These are phyloP conservation scores for Leptopilina syphax DNA, from an alignment of 2,888 invertebrate species.

Conservation along the genomic window DNA sequence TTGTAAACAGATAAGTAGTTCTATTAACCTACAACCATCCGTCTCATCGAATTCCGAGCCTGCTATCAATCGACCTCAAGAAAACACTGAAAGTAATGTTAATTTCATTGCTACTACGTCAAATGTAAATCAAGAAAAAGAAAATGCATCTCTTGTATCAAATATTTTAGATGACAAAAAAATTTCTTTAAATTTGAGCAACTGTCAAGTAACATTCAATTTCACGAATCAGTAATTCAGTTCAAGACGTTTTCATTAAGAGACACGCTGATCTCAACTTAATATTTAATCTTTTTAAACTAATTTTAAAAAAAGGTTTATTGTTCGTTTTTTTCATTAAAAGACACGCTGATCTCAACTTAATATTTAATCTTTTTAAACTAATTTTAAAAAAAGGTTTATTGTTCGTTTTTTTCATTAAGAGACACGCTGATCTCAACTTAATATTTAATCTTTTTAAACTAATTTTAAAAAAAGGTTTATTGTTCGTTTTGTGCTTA, in stretches of 20 bases:
- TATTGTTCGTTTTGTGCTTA: background rate
- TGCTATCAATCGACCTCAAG: background rate
- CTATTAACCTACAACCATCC: background rate
- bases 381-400: no score
- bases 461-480: background rate
- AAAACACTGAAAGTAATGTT: background rate
- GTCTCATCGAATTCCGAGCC: background rate
- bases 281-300: background rate
- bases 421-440: background rate
- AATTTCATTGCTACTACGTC: background rate
- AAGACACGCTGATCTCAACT: background rate
- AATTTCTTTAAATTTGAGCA: background rate
- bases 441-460: background rate
- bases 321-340: background rate
- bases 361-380: conserved; percentile 2
- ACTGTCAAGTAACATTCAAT: conserved; percentile 4
- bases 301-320: no score
- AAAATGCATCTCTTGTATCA: background rate
- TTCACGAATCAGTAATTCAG: background rate
- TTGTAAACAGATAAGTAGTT: background rate
- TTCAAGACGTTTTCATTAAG: background rate
- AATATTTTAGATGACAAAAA: background rate
- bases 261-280: background rate
- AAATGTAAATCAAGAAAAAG: conserved; percentile 6
- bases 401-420: background rate